Conservation (phyloP, 2,888 invertebrate species). For the Meteorus colon region DNA sequence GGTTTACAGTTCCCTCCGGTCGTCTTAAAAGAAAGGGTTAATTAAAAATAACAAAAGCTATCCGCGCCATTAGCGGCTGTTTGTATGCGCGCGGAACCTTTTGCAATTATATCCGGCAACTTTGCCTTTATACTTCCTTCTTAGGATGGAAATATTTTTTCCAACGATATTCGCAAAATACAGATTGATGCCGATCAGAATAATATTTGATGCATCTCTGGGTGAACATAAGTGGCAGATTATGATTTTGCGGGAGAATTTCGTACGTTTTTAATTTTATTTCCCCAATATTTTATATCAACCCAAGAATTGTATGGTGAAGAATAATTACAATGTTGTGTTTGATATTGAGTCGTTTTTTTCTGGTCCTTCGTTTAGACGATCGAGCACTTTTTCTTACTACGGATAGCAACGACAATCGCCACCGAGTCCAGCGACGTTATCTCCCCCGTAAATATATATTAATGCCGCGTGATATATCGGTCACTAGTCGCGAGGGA, state of each 20-base stretch:
- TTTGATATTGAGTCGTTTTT: no score
- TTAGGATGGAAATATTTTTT: background rate
- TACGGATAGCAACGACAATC: conserved; percentile 15
- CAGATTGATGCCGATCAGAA: background rate
- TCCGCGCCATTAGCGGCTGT: conserved; percentile 72
- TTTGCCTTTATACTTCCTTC: background rate
- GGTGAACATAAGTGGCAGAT: background rate
- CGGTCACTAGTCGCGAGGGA: conserved; percentile 69
- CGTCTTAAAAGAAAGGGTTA: conserved; percentile 73
- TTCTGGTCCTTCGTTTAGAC: background rate
- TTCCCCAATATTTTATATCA: no score
- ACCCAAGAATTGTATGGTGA: no score
- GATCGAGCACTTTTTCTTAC: conserved; percentile 32
- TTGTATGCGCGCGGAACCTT: conserved; percentile 69
- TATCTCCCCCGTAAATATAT: conserved; percentile 72
- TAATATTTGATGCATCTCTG: conserved; percentile 19
- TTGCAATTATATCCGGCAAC: conserved; percentile 66
- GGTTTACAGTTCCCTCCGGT: conserved; percentile 64
- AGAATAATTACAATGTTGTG: no score
- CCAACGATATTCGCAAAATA: background rate
- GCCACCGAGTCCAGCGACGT: conserved; percentile 54
- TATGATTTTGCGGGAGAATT: background rate
- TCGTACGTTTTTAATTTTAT: no score
- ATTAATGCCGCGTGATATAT: conserved; percentile 73
- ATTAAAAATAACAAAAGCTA: conserved; percentile 74